Percentiles rank a stretch among this genome's conserved stretches.
These are phyloP conservation scores for Notothenia coriiceps DNA, from an alignment of 2,113 vertebrate genomes.

Conservation along the genomic window DNA sequence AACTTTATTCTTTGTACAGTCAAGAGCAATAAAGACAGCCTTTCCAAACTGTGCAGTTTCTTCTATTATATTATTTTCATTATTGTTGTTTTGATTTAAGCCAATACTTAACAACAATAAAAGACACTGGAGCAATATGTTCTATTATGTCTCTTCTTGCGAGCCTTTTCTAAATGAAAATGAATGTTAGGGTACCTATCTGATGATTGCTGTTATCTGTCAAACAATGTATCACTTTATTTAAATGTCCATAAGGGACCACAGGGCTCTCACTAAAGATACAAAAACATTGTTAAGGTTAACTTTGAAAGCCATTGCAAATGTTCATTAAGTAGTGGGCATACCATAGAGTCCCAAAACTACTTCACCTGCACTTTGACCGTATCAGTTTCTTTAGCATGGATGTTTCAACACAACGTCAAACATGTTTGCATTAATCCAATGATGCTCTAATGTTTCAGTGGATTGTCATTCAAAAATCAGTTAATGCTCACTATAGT, in stretches of 20 bases:
- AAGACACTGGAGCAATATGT: not conserved
- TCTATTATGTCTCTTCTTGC: not conserved
- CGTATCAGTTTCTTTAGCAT: not conserved
- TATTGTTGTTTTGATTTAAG: not conserved
- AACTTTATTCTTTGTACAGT: not conserved
- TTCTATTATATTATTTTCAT: too few species aligned
- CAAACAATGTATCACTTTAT: not conserved
- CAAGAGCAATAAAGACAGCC: not conserved
- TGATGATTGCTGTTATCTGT: not conserved
- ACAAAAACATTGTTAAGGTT: too few species aligned
- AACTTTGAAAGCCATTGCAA: too few species aligned
- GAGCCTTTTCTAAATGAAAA: not conserved
- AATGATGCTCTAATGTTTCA: not conserved
- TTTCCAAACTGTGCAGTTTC: not conserved
- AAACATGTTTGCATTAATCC: not conserved
- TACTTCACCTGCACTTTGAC: not conserved
- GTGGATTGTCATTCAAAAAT: too few species aligned
- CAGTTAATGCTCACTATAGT: too few species aligned
- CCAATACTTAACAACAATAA: not conserved
- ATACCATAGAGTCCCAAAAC: too few species aligned
- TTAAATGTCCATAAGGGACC: not conserved
- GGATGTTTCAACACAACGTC: not conserved
- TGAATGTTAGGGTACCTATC: not conserved
- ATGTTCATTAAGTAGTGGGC: too few species aligned
- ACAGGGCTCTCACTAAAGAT: not conserved